Evolutionary conservation across 2,113 vertebrate species (phyloP).

Genomic region (Gallinago media): DNA sequence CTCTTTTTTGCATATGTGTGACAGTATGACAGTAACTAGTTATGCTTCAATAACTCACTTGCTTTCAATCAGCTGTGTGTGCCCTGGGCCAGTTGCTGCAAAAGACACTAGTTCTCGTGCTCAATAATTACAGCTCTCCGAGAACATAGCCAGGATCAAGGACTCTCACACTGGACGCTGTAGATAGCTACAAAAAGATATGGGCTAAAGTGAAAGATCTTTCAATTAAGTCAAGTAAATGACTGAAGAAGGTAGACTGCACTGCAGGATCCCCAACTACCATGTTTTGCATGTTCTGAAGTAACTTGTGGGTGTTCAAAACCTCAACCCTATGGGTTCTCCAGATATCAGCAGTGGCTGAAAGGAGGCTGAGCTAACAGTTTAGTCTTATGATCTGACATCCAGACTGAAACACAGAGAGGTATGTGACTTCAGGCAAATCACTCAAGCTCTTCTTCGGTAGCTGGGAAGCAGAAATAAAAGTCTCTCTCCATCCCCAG

Average conservation of each 20-base stretch:
- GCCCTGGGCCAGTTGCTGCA: neutral
- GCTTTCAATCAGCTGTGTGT: neutral
- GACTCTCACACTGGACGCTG: neutral
- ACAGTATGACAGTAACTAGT: neutral
- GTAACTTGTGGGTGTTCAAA: neutral
- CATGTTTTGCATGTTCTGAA: neutral
- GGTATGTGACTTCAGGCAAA: neutral
- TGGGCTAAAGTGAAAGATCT: neutral
- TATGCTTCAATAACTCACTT: neutral
- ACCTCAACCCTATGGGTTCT: neutral
- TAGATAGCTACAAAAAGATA: neutral
- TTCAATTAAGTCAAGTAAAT: neutral
- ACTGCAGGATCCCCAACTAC: neutral
- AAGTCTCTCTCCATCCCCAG: neutral
- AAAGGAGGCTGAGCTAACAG: neutral
- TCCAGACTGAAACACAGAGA: fast-evolving
- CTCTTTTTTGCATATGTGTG: neutral
- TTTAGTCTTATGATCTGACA: neutral
- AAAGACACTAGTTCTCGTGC: neutral
- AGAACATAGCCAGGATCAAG: neutral
- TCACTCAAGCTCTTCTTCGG: neutral
- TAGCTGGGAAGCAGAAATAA: neutral
- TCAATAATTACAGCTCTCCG: neutral
- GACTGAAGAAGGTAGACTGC: neutral
- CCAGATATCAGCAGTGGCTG: neutral